phyloP scores from a whole-genome alignment of 2,888 invertebrate species.

The Cheilosia variabilis region DNA sequence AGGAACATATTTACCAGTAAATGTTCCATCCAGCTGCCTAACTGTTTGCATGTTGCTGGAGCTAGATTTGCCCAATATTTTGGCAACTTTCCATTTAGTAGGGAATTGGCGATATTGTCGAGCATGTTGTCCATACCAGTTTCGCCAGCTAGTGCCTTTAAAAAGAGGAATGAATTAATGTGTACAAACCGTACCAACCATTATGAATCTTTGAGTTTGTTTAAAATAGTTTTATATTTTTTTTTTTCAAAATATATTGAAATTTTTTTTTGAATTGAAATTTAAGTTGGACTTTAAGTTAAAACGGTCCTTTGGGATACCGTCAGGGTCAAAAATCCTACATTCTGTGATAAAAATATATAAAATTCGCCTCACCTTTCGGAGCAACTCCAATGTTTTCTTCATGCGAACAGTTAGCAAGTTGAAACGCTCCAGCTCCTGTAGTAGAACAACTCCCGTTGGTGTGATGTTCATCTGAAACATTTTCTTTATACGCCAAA shows the following conservation, averaged over 20 bases:
- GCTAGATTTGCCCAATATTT: slow-evolving; percentile 91
- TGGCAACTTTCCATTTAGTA: slow-evolving; percentile 94
- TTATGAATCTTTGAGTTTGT: no score
- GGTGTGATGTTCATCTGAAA: slow-evolving; percentile 93
- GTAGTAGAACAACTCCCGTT: slow-evolving; percentile 93
- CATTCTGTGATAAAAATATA: no score
- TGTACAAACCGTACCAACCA: no score
- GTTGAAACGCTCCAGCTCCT: slow-evolving; percentile 96
- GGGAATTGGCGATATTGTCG: slow-evolving; percentile 91
- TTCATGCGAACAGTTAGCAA: slow-evolving; percentile 89
- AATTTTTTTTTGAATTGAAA: background rate
- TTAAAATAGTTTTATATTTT: no score
- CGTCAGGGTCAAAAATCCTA: no score
- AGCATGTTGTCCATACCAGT: slow-evolving; percentile 95
- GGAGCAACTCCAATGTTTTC: slow-evolving; percentile 88
- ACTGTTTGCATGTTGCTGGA: slow-evolving; percentile 92
- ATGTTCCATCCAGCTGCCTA: slow-evolving; percentile 96
- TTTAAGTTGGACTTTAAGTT: no score
- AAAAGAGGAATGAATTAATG: background rate
- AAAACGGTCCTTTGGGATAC: no score
- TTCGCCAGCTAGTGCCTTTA: slow-evolving; percentile 93
- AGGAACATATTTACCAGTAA: slow-evolving; percentile 84
- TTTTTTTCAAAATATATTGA: background rate
- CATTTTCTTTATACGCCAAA: slow-evolving; percentile 91
- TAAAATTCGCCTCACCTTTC: slow-evolving; percentile 84